Evolutionary conservation across 1,140 invertebrate species (phyloP), one percentile per base, ranked within the genome.

Genomic region (Ptiloglossa arizonensis): DNA sequence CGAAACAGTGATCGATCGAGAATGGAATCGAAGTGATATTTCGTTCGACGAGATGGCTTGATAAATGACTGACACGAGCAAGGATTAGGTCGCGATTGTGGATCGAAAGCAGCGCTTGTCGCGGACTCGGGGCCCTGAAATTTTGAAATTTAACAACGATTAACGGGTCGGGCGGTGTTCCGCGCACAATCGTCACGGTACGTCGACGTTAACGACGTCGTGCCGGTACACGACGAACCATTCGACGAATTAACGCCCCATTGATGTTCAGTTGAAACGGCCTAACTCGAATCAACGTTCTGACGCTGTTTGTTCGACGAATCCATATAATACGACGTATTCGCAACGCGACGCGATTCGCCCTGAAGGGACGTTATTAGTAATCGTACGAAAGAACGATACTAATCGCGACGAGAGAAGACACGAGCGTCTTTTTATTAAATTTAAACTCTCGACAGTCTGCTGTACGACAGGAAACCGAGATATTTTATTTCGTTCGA

Each of bases 211-310:
- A 83, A 79, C 81, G 80, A 83, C 82, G 69, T 82, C 69, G 81
- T 67, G 48, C 66, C 27, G 48, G 62, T 74, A 82, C 82, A 83
- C 68, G 80, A 15, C 46, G 50, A 50, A 38, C 67, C 52, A 69
- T 77, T 66, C 80, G 81, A 74, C 81, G 75, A 82, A 83, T 83
- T 83, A 83, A 83, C 82, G 82, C 82, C 82, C 81, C 64, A 83
- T 83, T 83, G 82, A 79, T 83, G 82, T 83, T 83, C 64, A 69
- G n/a, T 32, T 59, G 70, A 32, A 74, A 57, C 69, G 69, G 68
- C 32, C 81, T 83, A 82, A 79, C 82, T 59, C 69, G 81, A 62
- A 83, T 83, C 82, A 79, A 79, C 60, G 75, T 66, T 70, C 75
- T 62, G 35, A 60, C 75, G 66, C 64, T 76, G 64, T 63, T 77